phyloP scores from a whole-genome alignment of 2,113 vertebrate species.

The Mirza zaza region DNA sequence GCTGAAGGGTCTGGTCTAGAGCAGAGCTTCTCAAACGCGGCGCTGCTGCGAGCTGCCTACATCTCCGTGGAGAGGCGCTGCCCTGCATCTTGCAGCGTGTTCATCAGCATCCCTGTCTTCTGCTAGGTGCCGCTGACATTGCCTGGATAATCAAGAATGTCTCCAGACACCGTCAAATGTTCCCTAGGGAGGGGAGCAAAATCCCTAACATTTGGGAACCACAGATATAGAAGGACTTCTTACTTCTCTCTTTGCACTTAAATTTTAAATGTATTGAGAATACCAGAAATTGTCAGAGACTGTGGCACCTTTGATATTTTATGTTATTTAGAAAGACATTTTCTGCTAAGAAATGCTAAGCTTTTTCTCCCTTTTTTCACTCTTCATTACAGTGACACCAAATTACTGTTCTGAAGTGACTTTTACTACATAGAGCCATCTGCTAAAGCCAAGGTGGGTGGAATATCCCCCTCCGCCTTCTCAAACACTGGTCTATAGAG shows the following conservation, averaged over 20 bases:
- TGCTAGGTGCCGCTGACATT: background rate
- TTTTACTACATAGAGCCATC: background rate
- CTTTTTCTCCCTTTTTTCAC: background rate
- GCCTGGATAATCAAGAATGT: background rate
- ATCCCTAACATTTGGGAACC: background rate
- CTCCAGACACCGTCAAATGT: background rate
- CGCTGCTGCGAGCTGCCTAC: background rate
- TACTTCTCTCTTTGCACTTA: slow-evolving; percentile 7
- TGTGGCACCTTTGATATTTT: slow-evolving; percentile 35
- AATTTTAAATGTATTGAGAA: slow-evolving; percentile 44
- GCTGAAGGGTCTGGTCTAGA: background rate
- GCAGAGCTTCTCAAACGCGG: background rate
- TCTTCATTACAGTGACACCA: background rate
- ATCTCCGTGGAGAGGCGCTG: background rate
- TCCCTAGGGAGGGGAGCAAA: background rate
- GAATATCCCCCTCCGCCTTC: background rate
- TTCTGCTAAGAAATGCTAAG: slow-evolving; percentile 39
- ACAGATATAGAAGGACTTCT: background rate
- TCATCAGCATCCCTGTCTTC: background rate
- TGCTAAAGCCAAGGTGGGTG: background rate
- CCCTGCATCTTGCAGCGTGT: background rate
- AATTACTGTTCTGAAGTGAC: slow-evolving; percentile 16
- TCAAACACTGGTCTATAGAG: background rate
- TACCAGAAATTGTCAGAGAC: background rate
- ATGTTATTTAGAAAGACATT: slow-evolving; percentile 58